Percentiles rank a stretch among this genome's conserved stretches.
Conservation (phyloP, 2,113 vertebrate genomes). For the Bambusicola thoracicus region DNA sequence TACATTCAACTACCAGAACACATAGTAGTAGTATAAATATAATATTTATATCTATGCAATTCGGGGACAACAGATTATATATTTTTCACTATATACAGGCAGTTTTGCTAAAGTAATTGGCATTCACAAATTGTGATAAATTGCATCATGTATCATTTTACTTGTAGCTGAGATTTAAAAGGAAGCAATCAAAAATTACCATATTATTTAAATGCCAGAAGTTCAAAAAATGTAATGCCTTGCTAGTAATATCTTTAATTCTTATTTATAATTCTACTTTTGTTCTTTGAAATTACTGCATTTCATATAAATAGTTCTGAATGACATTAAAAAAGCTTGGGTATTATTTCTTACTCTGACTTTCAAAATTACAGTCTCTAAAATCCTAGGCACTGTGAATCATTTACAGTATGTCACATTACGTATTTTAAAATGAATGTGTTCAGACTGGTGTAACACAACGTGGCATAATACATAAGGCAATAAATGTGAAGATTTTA, state of each 20-base stretch:
- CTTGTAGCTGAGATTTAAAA: not conserved
- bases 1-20: not conserved
- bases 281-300: not conserved
- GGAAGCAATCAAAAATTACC: not conserved
- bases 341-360: not conserved
- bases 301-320: not conserved
- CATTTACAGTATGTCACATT: not conserved
- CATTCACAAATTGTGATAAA: not conserved
- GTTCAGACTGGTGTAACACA: not conserved
- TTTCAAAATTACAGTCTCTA: not conserved
- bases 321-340: not conserved
- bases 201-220: not conserved
- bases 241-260: not conserved
- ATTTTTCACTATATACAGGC: not conserved
- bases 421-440: not conserved
- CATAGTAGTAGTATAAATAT: not conserved
- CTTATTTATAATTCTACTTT: not conserved
- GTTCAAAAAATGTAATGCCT: not conserved
- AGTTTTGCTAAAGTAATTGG: not conserved
- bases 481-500: not conserved
- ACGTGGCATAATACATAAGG: not conserved
- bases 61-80: not conserved
- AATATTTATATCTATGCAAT: not conserved
- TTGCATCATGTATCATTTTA: not conserved
- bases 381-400: not conserved